Base-by-base conservation (phyloP, 2,113 vertebrate species). In the Oxyruncus cristatus region DNA sequence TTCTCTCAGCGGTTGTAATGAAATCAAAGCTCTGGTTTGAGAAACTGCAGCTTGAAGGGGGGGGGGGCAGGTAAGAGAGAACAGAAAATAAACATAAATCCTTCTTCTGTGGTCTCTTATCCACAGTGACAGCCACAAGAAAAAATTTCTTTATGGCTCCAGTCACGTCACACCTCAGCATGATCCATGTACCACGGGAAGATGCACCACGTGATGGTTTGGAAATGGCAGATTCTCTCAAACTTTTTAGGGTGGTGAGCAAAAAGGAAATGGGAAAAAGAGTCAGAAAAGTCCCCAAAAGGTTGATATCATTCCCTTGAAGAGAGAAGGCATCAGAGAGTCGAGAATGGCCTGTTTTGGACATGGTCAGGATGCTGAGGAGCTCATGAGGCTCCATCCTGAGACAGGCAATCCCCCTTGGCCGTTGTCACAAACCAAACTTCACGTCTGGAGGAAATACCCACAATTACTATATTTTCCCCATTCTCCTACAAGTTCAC, bases 111-210 rank as follows among this genome's bases (percentile, higher is more conserved):
- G 8, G 58, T 67, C 63, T 86, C 67, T 90, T 53, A 95, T 56
- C 63, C 39, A 52, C 85, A 72, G 77, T 46, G 90, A 84, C 89
- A 91, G 89, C 72, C 58, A 85, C 88, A 49, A 49, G n/a, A 85
- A 77, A 95, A 93, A 85, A 94, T 44, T 67, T 27, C 62, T 84
- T 94, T 68, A 33, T 82, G 83, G 59, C 74, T 82, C 26, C 79
- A 81, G 73, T 88, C 94, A 92, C 78, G 78, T 86, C 93, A 26
- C 56, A 68, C 89, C 73, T 85, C 46, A 30, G 85, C 33, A 6
- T 4, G 75, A 74, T 27, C 21, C 0, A 2, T 50, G 70, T 71
- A 55, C 78, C 46, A 27, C 5, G 2, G 95, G 92, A 61, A 79
- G 52, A 68, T 39, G 77, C 63, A 37, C 55, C 46, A 27, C 4